These are phyloP conservation scores for Aegotheles bennettii DNA, from an alignment of 2,113 vertebrate genomes.

Conservation along the genomic window DNA sequence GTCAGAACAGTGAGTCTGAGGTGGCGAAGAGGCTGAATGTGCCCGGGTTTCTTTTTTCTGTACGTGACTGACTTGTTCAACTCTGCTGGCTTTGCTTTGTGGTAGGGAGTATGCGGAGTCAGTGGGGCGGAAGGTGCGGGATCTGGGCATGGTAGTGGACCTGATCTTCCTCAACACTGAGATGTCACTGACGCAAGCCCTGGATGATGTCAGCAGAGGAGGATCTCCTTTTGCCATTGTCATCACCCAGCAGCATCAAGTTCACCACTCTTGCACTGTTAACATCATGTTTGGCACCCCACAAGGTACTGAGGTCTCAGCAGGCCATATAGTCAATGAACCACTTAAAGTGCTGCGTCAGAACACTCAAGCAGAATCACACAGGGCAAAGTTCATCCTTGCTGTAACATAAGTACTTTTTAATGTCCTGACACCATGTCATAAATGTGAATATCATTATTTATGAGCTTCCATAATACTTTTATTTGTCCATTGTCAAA, in stretches of 20 bases:
- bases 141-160: constrained; percentile 97
- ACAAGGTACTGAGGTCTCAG: constrained; percentile 81
- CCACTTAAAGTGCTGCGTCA: not conserved
- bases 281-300: constrained; percentile 98
- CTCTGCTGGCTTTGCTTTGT: constrained; percentile 28
- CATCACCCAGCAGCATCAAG: constrained; percentile 97
- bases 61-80: not conserved
- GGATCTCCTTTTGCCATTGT: constrained; percentile 96
- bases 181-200: constrained; percentile 91
- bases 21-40: not conserved
- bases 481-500: not conserved
- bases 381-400: not conserved
- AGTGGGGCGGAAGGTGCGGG: constrained; percentile 93
- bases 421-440: not conserved
- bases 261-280: constrained; percentile 96
- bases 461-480: not conserved
- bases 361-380: not conserved
- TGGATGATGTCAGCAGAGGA: constrained; percentile 94
- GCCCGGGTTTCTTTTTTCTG: not conserved
- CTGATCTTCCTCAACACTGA: constrained; percentile 99
- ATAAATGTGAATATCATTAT: not conserved
- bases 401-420: not conserved
- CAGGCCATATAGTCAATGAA: not conserved
- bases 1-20: not conserved
- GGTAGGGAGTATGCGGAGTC: constrained; percentile 94